Percentiles rank a stretch among this genome's conserved stretches.
These are phyloP conservation scores for Eurytoma adleriae DNA, from an alignment of 2,888 invertebrate genomes.

Conservation along the genomic window DNA sequence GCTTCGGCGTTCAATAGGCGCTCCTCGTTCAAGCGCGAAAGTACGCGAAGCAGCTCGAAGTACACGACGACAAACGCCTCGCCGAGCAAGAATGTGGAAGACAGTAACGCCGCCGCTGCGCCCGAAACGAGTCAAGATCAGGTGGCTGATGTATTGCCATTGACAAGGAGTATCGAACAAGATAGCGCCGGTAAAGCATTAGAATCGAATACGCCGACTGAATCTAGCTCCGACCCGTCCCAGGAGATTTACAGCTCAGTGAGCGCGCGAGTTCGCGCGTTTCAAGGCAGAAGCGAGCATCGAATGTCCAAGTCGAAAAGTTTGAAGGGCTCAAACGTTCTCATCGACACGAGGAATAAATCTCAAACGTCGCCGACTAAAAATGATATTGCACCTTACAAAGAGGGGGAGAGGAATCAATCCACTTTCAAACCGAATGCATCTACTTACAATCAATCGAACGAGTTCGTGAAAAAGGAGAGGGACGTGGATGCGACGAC, in stretches of 20 bases:
- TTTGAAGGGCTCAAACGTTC: slow-evolving; percentile 45
- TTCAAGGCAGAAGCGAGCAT: slow-evolving; percentile 61
- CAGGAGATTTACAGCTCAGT: slow-evolving; percentile 60
- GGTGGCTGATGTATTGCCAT: slow-evolving; percentile 59
- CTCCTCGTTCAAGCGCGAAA: slow-evolving; percentile 65
- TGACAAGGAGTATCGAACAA: slow-evolving; percentile 35
- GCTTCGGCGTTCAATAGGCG: slow-evolving; percentile 60
- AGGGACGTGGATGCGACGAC: slow-evolving; percentile 53
- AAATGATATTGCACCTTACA: slow-evolving; percentile 67
- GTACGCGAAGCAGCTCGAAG: slow-evolving; percentile 45
- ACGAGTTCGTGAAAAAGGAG: slow-evolving; percentile 32
- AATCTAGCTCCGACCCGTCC: slow-evolving; percentile 33
- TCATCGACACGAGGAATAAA: slow-evolving; percentile 60
- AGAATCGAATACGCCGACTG: slow-evolving; percentile 30
- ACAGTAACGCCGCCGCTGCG: slow-evolving; percentile 60
- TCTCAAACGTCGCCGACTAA: slow-evolving; percentile 64
- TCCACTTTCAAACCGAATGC: slow-evolving; percentile 68
- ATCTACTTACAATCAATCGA: slow-evolving; percentile 53
- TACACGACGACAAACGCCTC: slow-evolving; percentile 57
- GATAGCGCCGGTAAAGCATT: neutral
- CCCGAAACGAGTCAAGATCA: slow-evolving; percentile 61
- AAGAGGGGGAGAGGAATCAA: slow-evolving; percentile 57
- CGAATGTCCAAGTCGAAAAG: slow-evolving; percentile 55
- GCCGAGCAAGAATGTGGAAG: slow-evolving; percentile 70
- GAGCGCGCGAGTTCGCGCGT: slow-evolving; percentile 60